Percentiles rank a stretch among this genome's conserved stretches.
phyloP scores from a whole-genome alignment of 2,113 vertebrate species.

The Herpailurus yagouaroundi region DNA sequence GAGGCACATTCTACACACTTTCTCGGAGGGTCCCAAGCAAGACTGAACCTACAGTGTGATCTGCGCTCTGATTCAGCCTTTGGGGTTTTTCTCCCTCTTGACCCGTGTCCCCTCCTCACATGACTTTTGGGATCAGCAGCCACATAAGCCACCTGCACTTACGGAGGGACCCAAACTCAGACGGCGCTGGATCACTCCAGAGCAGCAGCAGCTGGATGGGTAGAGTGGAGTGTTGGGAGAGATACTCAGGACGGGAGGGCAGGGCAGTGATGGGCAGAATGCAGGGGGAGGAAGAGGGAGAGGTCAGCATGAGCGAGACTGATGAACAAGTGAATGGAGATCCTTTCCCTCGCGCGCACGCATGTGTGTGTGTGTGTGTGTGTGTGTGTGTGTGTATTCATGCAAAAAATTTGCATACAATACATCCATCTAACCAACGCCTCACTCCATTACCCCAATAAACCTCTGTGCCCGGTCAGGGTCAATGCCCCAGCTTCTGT shows the following conservation, averaged over 20 bases:
- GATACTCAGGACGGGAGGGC: neutral
- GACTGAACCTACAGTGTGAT: neutral
- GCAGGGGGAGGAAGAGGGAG: neutral
- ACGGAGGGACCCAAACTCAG: neutral
- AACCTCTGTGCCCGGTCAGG: neutral
- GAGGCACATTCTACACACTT: neutral
- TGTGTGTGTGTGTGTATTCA: neutral
- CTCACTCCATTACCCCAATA: neutral
- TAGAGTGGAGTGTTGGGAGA: neutral
- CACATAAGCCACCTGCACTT: neutral
- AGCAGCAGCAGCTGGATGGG: neutral
- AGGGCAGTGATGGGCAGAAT: no score
- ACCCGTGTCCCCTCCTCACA: neutral
- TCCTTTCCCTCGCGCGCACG: neutral
- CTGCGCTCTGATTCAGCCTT: neutral
- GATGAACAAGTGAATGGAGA: neutral
- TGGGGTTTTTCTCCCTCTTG: neutral
- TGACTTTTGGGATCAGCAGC: neutral
- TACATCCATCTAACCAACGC: neutral
- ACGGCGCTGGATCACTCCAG: neutral
- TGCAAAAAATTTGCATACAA: no score
- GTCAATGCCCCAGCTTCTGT: neutral
- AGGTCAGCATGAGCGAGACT: neutral
- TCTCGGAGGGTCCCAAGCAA: neutral
- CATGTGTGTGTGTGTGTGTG: neutral